phyloP scores from a whole-genome alignment of 2,113 vertebrate species.

The Tretioscincus oriximinensis region DNA sequence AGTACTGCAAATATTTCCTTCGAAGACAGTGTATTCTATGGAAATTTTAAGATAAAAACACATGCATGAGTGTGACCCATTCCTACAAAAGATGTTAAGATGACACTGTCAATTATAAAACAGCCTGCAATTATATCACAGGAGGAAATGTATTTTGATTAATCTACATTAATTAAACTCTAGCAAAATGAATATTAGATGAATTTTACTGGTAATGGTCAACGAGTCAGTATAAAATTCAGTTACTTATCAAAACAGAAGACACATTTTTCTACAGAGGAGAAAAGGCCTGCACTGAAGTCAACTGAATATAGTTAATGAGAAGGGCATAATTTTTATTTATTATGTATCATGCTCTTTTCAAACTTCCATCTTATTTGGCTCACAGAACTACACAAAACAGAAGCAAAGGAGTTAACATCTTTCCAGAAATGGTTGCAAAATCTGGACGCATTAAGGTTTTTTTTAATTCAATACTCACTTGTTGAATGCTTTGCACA shows the following conservation, averaged over 20 bases:
- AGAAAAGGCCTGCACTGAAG: background rate
- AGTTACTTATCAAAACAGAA: background rate
- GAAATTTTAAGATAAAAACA: background rate
- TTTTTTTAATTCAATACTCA: constrained; percentile 42
- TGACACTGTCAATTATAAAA: background rate
- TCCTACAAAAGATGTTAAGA: background rate
- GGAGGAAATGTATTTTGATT: background rate
- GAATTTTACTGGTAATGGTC: background rate
- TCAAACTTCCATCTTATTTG: background rate
- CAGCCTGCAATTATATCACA: background rate
- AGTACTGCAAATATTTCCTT: background rate
- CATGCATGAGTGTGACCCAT: background rate
- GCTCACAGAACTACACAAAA: too few species aligned
- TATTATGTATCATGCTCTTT: background rate
- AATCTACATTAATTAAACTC: background rate
- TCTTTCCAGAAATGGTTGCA: background rate
- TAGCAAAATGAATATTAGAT: background rate
- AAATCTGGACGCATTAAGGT: background rate
- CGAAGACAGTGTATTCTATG: background rate
- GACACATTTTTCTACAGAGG: background rate
- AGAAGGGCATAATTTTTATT: background rate
- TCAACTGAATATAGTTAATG: too few species aligned
- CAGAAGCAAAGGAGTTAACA: background rate
- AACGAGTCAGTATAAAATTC: background rate
- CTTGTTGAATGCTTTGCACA: constrained; percentile 97